A percentile compares a stretch with the other conserved stretches of the same genome.
Conservation (phyloP, 2,113 vertebrate genomes). For the Microcebus jonahi region DNA sequence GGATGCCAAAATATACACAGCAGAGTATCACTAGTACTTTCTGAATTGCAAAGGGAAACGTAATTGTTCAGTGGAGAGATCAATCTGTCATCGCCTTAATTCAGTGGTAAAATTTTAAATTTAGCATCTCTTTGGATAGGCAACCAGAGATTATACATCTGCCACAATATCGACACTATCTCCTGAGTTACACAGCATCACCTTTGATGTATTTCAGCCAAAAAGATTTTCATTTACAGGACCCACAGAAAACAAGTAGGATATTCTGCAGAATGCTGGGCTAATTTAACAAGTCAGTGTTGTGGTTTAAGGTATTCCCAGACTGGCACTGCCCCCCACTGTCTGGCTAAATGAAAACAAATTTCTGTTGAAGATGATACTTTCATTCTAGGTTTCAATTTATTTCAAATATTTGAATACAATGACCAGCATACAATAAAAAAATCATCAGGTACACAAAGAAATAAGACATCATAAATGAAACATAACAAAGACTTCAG, state of each 20-base stretch:
- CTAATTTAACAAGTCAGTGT: background rate
- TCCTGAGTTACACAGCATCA: background rate
- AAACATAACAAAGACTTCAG: background rate
- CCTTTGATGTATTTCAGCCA: background rate
- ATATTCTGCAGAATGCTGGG: background rate
- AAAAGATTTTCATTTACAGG: background rate
- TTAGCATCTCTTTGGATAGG: background rate
- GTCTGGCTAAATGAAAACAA: background rate
- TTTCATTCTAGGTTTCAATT: background rate
- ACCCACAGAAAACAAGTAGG: background rate
- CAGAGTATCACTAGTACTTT: too few relatives aligned
- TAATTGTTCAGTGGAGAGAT: rapidly evolving
- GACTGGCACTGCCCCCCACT: background rate
- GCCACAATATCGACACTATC: background rate
- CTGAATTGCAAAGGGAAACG: background rate
- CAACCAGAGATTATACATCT: background rate
- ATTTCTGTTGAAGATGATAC: background rate
- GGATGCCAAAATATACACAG: rapidly evolving
- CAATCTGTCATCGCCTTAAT: too few relatives aligned
- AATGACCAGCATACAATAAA: background rate
- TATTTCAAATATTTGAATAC: background rate
- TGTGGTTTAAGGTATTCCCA: background rate
- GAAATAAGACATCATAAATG: background rate
- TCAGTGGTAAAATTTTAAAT: too few relatives aligned
- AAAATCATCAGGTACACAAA: background rate